Evolutionary conservation across 2,888 invertebrate species (phyloP).

Genomic region (Agonopterix heracliana): DNA sequence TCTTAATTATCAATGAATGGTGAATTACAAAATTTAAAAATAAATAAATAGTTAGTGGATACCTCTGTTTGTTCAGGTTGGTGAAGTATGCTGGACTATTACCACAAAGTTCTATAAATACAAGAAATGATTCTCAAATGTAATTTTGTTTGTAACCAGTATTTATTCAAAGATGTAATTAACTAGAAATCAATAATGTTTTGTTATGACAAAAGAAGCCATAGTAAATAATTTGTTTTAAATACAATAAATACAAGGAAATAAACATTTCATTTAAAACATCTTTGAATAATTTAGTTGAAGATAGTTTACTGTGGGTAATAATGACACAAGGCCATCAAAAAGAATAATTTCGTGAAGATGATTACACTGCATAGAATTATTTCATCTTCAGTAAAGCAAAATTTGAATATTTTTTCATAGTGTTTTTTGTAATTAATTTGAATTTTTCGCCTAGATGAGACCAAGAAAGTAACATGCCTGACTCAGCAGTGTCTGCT

Average conservation of each 20-base stretch:
- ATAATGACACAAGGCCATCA: no score
- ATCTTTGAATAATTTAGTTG: slow-evolving; percentile 37
- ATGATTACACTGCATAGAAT: no score
- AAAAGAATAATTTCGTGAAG: no score
- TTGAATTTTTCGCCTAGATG: no score
- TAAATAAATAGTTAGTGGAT: slow-evolving; percentile 66
- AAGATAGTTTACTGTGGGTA: slow-evolving; percentile 1
- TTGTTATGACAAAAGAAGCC: no score
- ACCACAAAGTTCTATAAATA: slow-evolving; percentile 79
- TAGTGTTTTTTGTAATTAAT: no score
- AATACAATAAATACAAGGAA: neutral
- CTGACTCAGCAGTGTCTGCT: no score
- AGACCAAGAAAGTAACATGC: no score
- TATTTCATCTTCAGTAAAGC: no score
- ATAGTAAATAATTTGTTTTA: neutral
- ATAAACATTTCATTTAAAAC: slow-evolving; percentile 14
- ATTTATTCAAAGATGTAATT: slow-evolving; percentile 47
- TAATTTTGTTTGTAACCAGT: slow-evolving; percentile 54
- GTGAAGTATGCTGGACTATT: slow-evolving; percentile 78
- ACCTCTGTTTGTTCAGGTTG: slow-evolving; percentile 76
- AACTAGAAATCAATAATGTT: neutral
- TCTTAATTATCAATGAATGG: no score
- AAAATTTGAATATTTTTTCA: no score
- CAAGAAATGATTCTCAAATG: slow-evolving; percentile 76
- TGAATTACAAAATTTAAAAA: slow-evolving; percentile 35